phyloP scores from a whole-genome alignment of 2,797 vertebrate species.

The Steatocranus sp. region DNA sequence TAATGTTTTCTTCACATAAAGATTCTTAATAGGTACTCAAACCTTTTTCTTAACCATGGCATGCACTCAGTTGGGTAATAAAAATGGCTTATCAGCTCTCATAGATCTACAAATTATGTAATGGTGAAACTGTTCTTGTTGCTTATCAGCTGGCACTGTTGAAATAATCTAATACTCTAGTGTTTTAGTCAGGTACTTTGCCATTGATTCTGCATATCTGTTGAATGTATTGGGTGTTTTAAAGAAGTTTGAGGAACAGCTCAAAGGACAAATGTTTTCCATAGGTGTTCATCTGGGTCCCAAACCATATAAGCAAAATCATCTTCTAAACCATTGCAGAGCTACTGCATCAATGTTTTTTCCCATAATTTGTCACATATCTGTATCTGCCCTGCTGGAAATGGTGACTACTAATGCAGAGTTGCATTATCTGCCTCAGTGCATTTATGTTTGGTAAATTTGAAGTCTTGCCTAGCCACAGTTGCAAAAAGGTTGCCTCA shows the following conservation, averaged over 20 bases:
- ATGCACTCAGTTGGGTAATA: not conserved
- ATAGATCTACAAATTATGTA: not conserved
- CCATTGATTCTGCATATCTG: not conserved
- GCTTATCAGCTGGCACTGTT: not conserved
- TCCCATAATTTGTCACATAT: not conserved
- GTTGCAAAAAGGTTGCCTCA: not conserved
- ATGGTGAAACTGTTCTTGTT: not conserved
- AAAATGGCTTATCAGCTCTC: not conserved
- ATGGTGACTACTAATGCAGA: not conserved
- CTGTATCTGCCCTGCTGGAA: not conserved
- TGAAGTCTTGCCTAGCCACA: not conserved
- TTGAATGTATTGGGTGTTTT: not conserved
- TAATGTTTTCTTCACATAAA: not conserved
- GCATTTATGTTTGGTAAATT: not conserved
- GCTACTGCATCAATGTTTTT: not conserved
- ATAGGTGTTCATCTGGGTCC: not conserved
- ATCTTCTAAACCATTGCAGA: not conserved
- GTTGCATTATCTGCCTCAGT: not conserved
- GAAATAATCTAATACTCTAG: not conserved
- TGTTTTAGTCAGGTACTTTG: not conserved
- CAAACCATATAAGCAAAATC: not conserved
- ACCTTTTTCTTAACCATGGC: not conserved
- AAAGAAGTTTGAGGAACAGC: not conserved
- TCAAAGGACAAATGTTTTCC: accelerated
- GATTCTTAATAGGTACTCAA: not conserved